phyloP scores from a whole-genome alignment of 2,888 invertebrate genomes.

The Galerucella nymphaeae region DNA sequence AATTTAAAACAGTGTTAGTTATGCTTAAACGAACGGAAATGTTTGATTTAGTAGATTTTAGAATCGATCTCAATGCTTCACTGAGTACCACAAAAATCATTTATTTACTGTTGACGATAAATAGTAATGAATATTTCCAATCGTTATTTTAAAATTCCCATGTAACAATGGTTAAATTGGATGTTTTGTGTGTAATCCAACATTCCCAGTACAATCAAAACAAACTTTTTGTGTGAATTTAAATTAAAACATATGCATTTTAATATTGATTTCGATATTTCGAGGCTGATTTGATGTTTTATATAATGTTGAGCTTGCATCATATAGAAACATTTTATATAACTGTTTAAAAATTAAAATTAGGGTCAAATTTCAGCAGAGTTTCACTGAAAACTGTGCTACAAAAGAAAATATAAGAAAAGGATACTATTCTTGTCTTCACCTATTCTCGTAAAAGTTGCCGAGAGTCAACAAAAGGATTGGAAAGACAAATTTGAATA shows the following conservation, averaged over 20 bases:
- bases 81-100: not conserved
- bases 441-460: no score
- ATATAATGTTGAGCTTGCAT: no score
- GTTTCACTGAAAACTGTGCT: no score
- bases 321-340: no score
- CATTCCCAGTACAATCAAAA: not conserved
- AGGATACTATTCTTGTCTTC: no score
- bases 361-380: no score
- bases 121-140: not conserved
- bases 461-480: no score
- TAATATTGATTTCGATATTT: not conserved
- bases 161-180: not conserved
- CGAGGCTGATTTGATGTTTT: no score
- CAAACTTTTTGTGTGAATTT: slow-evolving; percentile 1
- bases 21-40: not conserved
- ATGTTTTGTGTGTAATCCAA: not conserved
- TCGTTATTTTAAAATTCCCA: not conserved
- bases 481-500: no score
- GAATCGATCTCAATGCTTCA: not conserved
- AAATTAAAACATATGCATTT: not conserved
- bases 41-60: not conserved
- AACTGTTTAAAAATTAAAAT: no score
- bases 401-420: no score
- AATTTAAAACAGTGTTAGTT: not conserved
- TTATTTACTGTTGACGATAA: not conserved